Percentiles rank a stretch among this genome's conserved stretches.
Evolutionary conservation across 2,797 vertebrate species (phyloP).

Genomic region (Hafferia zeledoni): DNA sequence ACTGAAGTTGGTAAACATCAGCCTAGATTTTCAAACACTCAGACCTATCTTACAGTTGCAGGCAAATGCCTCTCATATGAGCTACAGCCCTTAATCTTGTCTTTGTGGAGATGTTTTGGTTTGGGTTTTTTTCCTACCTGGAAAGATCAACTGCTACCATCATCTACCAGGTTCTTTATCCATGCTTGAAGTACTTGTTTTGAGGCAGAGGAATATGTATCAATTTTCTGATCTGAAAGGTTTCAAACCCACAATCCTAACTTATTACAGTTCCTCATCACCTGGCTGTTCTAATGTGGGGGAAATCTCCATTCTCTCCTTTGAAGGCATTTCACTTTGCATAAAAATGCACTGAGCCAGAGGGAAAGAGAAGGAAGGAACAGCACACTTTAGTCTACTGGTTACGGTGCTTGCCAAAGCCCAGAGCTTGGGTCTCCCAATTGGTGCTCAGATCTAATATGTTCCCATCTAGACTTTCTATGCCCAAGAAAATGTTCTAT

Average conservation of each 20-base stretch:
- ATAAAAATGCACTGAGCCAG: background rate
- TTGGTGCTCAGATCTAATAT: background rate
- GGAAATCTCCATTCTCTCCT: background rate
- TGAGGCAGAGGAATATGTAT: background rate
- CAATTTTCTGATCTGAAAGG: background rate
- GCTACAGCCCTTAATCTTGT: background rate
- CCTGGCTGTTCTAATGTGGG: background rate
- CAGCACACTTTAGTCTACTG: background rate
- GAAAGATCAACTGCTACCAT: background rate
- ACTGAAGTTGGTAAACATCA: background rate
- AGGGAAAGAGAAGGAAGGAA: background rate
- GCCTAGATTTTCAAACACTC: background rate
- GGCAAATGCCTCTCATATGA: background rate
- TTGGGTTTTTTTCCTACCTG: background rate
- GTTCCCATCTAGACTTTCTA: background rate
- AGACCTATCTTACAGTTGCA: rapidly evolving
- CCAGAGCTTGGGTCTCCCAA: background rate
- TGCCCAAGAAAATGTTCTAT: background rate
- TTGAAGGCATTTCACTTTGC: background rate
- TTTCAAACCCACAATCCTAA: background rate
- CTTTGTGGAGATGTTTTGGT: background rate
- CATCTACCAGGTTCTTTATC: background rate
- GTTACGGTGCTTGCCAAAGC: background rate
- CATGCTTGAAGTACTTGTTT: background rate
- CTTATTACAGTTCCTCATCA: background rate